A percentile compares a stretch with the other conserved stretches of the same genome.
Evolutionary conservation across 2,113 vertebrate species (phyloP).

Genomic region (Balaeniceps rex): DNA sequence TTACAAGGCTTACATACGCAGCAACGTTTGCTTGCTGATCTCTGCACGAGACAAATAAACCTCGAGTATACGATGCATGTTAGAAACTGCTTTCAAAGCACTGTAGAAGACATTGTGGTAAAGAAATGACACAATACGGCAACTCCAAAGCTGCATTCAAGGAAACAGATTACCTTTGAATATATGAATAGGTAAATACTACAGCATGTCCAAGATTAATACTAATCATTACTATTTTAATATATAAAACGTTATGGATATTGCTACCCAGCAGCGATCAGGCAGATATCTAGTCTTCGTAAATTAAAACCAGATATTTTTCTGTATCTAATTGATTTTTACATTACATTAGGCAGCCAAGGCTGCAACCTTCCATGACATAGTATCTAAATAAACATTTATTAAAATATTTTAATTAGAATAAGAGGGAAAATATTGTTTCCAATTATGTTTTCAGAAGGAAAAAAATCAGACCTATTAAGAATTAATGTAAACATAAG

Average conservation of each 20-base stretch:
- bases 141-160: constrained; percentile 43
- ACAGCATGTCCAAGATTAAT: constrained; percentile 61
- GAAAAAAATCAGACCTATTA: constrained; percentile 56
- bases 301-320: constrained; percentile 76
- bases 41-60: constrained; percentile 67
- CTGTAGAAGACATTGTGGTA: constrained; percentile 34
- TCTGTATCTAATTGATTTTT: constrained; percentile 70
- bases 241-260: constrained; percentile 53
- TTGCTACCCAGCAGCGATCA: constrained; percentile 53
- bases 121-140: constrained; percentile 47
- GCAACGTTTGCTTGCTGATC: constrained; percentile 62
- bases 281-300: constrained; percentile 56
- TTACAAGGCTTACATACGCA: constrained; percentile 62
- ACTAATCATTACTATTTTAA: constrained; percentile 71
- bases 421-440: constrained; percentile 66
- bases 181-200: constrained; percentile 68
- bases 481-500: constrained; percentile 66
- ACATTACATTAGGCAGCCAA: constrained; percentile 68
- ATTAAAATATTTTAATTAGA: constrained; percentile 75
- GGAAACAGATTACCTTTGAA: constrained; percentile 58
- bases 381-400: constrained; percentile 64
- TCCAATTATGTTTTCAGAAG: constrained; percentile 66
- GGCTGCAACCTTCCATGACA: constrained; percentile 63
- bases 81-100: constrained; percentile 66
- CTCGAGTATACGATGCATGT: constrained; percentile 43